Base-by-base conservation (phyloP, 2,888 invertebrate species). In the Cephus rjabovi region DNA sequence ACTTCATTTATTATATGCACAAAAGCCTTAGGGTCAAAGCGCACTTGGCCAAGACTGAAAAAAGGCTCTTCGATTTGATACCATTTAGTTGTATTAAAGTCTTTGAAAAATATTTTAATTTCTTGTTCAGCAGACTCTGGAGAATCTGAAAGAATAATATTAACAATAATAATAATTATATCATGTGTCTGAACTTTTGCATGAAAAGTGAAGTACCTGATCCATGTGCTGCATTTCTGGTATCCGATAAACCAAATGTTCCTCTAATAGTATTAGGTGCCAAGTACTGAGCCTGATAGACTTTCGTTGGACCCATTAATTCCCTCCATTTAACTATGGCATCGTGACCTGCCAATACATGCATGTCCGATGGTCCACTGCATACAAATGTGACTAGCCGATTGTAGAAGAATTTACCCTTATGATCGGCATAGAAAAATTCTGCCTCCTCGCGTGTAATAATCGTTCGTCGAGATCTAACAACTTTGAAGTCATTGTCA, bases 221-320 rank as follows among this genome's bases (percentile, higher is more conserved):
- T 30, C 98, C 98, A 92, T 99, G 99, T 12, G 96, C 95, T 2
- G 97, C 97, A 93, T 99, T 99, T 86, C 98, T 94, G 0, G 99
- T 98, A 90, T 99, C 99, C 0, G 98, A 97, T 31, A 98, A 93
- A 0, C 98, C 98, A 92, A 95, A 97, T 88, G 93, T 93, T 2
- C 97, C 97, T 85, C 99, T 93, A 81, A 99, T 95, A 76, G 96
- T 95, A 77, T 95, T 91, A 0, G 98, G 98, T 77, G 95, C 94
- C 78, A 94, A 94, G 88, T 95, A 96, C 80, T 97, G 95, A 0
- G 97, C 95, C 90, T 95, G 95, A 88, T 93, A 96, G 0, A 96
- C 96, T 92, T 97, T 97, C 0, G 98, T 98, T 1, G 98, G 98
- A 0, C 98, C 98, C 93, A 98, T 95, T 75, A 98, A 91, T 76